Percentiles rank a stretch among this genome's conserved stretches.
Evolutionary conservation across 2,888 invertebrate species (phyloP).

Genomic region (Heliconius cydno): DNA sequence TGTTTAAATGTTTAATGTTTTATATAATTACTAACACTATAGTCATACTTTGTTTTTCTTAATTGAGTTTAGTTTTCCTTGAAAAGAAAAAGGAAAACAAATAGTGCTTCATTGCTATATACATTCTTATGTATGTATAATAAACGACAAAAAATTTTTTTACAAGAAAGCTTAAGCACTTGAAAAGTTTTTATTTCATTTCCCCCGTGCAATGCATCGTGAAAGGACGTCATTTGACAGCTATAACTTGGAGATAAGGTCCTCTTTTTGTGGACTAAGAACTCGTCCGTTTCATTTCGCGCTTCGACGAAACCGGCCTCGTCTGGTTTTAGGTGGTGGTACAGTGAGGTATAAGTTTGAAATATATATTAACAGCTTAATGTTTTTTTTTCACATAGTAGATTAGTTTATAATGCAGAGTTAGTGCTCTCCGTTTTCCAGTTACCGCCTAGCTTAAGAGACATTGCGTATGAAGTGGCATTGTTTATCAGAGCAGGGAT

Average conservation of each 20-base stretch:
- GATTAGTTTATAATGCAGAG: no score
- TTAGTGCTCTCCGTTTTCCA: no score
- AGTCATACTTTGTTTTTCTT: no score
- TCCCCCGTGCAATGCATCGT: constrained; percentile 42
- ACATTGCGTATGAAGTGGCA: no score
- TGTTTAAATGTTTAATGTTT: no score
- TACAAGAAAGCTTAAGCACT: constrained; percentile 6
- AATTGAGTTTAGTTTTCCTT: no score
- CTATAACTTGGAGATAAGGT: constrained; percentile 43
- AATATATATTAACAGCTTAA: not conserved
- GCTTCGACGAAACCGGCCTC: constrained; percentile 55
- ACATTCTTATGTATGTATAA: no score
- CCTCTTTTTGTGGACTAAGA: constrained; percentile 54
- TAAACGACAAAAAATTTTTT: not conserved
- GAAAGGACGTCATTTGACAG: constrained; percentile 45
- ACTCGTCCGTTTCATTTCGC: constrained; percentile 68
- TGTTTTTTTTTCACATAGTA: not conserved
- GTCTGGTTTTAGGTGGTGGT: constrained; percentile 42
- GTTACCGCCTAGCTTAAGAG: accelerated
- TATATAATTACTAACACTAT: no score
- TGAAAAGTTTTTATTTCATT: constrained; percentile 47
- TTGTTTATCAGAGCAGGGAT: no score
- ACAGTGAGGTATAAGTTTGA: constrained; percentile 44
- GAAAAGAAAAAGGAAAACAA: no score
- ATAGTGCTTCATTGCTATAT: no score